Base-by-base conservation (phyloP, 2,113 vertebrate species). In the Pica pica region DNA sequence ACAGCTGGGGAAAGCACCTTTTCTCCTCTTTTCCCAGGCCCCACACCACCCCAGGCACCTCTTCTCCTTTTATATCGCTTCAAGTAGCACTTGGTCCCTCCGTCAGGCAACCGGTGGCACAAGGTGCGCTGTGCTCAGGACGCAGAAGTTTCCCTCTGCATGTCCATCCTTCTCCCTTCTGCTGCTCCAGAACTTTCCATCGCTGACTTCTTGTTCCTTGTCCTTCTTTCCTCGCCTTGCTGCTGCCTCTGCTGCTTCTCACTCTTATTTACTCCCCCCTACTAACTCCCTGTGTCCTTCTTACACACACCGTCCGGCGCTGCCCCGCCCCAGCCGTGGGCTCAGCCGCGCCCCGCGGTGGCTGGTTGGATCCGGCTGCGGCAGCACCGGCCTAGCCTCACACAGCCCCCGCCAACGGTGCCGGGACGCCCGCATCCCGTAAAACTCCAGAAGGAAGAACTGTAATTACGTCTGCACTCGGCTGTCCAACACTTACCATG, bases 331-430 rank as follows among this genome's bases (percentile, higher is more conserved):
- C 1, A 2, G 9, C 61, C 2, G 0, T 1, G 1, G 19, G 11
- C 24, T 33, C 9, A 5, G 56, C 24, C 0, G 0, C 1, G 4
- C 16, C 27, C 30, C 16, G 12, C 0, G 0, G 1, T 3, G 11
- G 5, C 15, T 7, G 0, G 16, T 1, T 35, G 26, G 46, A 75
- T n/a, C 35, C 0, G 0, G 21, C 39, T 53, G 39, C 16, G 22
- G 39, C 57, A 5, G 47, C 39, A 39, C 8, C 0, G 7, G 22
- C 6, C 17, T 47, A 2, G 9, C 23, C 21, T 46, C 46, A 41
- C 15, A 13, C 7, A 30, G 19, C 4, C 15, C 13, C 6, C 1
- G 1, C 37, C 4, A 3, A 18, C 1, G 1, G 18, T 0, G 0
- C 11, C 6, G 6, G 31, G 14, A 2, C 46, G 24, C 13, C 2